Conservation (phyloP, 2,888 invertebrate species). For the Epistrophella euchroma region DNA sequence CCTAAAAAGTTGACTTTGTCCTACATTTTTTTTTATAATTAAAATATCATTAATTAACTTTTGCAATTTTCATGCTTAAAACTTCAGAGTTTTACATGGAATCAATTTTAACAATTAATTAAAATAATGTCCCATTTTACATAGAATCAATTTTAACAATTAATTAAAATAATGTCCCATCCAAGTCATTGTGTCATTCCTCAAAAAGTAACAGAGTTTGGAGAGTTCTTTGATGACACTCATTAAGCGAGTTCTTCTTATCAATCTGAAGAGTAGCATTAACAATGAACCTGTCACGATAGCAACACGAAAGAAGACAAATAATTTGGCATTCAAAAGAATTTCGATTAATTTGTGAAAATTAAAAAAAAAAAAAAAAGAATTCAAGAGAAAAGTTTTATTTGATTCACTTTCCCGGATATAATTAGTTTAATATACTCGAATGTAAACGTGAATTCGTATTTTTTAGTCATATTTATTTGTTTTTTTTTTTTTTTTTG, state of each 20-base stretch:
- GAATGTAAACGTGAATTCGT: neutral
- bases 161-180: slow-evolving; percentile 61
- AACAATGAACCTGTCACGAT: slow-evolving; percentile 11
- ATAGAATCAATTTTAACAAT: slow-evolving; percentile 48
- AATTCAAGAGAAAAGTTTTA: slow-evolving; percentile 14
- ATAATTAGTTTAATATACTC: slow-evolving; percentile 50
- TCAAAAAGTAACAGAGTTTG: slow-evolving; percentile 15
- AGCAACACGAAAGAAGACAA: slow-evolving; percentile 36
- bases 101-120: slow-evolving; percentile 65
- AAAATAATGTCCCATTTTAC: slow-evolving; percentile 47
- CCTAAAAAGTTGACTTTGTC: slow-evolving; percentile 6
- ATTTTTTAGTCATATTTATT: too few species aligned
- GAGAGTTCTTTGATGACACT: slow-evolving; percentile 15
- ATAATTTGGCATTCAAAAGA: slow-evolving; percentile 33
- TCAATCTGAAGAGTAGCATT: slow-evolving; percentile 22
- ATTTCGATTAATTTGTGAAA: slow-evolving; percentile 21
- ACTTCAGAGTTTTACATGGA: slow-evolving; percentile 38
- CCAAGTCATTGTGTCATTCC: slow-evolving; percentile 16
- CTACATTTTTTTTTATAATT: slow-evolving; percentile 40
- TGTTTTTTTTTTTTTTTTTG: slow-evolving; percentile 11
- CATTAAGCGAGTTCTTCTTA: slow-evolving; percentile 29
- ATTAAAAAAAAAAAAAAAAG: neutral
- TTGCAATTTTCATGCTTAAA: slow-evolving; percentile 17
- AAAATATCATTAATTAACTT: slow-evolving; percentile 67
- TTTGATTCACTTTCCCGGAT: slow-evolving; percentile 3